phyloP scores from a whole-genome alignment of 1,140 invertebrate genomes.

The Drosophila repleta region DNA sequence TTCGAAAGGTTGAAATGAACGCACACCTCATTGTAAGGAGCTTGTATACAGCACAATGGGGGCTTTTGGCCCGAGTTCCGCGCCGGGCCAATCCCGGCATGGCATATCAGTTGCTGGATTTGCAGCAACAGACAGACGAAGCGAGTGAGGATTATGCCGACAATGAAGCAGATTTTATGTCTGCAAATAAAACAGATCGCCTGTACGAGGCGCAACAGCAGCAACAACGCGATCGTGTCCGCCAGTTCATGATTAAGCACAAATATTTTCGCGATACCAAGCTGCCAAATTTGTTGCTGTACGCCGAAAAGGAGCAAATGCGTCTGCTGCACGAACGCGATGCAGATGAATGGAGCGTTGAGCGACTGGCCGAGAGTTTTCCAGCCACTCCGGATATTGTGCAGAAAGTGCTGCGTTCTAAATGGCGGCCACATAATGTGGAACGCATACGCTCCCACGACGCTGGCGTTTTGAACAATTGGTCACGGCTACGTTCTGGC shows the following conservation, averaged over 20 bases:
- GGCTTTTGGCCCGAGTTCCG: slow-evolving; percentile 46
- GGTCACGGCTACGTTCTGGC: slow-evolving; percentile 86
- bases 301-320: slow-evolving; percentile 93
- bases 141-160: slow-evolving; percentile 84
- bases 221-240: slow-evolving; percentile 83
- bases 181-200: slow-evolving; percentile 76
- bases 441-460: slow-evolving; percentile 87
- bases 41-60: slow-evolving; percentile 35
- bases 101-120: slow-evolving; percentile 63
- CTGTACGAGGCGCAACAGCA: slow-evolving; percentile 83
- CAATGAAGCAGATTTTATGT: slow-evolving; percentile 85
- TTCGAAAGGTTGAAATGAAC: slow-evolving; percentile 33
- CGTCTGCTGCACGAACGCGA: slow-evolving; percentile 87
- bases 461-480: slow-evolving; percentile 87
- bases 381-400: slow-evolving; percentile 88
- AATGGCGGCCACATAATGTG: slow-evolving; percentile 86
- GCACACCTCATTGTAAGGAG: slow-evolving; percentile 32
- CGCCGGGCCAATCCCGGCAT: slow-evolving; percentile 71
- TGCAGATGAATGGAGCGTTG: slow-evolving; percentile 89
- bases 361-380: slow-evolving; percentile 91
- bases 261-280: slow-evolving; percentile 90
- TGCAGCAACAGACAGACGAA: slow-evolving; percentile 49
- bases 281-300: slow-evolving; percentile 91
- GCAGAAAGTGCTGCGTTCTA: slow-evolving; percentile 86
- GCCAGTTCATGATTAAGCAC: slow-evolving; percentile 87